Evolutionary conservation across 1,140 invertebrate species (phyloP).

Genomic region (Neotoxoptera formosana): DNA sequence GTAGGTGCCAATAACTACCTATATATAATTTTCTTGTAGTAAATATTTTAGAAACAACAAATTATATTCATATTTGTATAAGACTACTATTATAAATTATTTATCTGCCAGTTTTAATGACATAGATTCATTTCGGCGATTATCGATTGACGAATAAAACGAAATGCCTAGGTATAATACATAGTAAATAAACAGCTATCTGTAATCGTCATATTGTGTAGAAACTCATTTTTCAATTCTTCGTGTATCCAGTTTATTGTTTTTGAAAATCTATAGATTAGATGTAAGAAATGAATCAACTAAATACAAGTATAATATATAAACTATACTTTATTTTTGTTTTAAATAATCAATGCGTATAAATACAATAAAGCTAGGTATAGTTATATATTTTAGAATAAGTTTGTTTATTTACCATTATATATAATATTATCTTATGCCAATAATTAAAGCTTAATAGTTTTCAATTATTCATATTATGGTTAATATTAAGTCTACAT

Average conservation of each 20-base stretch:
- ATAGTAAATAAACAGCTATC: background rate
- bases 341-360: background rate
- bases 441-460: background rate
- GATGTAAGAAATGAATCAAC: background rate
- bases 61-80: background rate
- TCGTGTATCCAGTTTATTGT: background rate
- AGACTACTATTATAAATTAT: background rate
- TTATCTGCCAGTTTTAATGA: background rate
- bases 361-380: background rate
- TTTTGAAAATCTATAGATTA: conserved; percentile 1
- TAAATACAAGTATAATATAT: background rate
- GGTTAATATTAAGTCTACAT: background rate
- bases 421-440: background rate
- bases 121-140: background rate
- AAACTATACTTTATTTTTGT: background rate
- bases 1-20: background rate
- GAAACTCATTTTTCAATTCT: background rate
- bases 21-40: background rate
- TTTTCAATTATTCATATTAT: background rate
- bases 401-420: background rate
- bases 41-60: conserved; percentile 6
- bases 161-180: background rate
- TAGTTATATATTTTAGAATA: background rate
- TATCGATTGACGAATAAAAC: background rate
- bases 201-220: background rate